phyloP scores from a whole-genome alignment of 2,888 invertebrate genomes.

The Germaria angustata region DNA sequence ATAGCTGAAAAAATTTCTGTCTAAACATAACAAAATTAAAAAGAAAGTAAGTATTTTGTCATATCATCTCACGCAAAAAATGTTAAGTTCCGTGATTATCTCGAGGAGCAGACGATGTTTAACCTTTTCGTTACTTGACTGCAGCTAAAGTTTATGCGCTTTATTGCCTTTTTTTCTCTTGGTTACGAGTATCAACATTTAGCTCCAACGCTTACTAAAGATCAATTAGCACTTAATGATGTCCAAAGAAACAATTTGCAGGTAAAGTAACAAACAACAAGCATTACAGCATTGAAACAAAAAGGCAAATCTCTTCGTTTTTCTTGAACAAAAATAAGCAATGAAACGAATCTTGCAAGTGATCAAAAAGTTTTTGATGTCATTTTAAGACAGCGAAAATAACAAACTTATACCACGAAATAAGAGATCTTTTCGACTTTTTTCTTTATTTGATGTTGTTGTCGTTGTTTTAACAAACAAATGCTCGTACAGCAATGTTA shows the following conservation, averaged over 20 bases:
- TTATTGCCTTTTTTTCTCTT: constrained; percentile 5
- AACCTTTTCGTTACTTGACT: constrained; percentile 52
- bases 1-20: constrained; percentile 2
- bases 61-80: constrained; percentile 66
- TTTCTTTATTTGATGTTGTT: constrained; percentile 1
- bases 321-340: constrained; percentile 41
- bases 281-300: neutral
- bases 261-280: constrained; percentile 43
- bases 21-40: neutral
- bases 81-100: constrained; percentile 62
- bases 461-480: constrained; percentile 27
- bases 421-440: constrained; percentile 56
- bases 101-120: constrained; percentile 61
- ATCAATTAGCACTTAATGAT: constrained; percentile 68
- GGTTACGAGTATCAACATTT: neutral
- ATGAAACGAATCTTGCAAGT: constrained; percentile 48
- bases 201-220: constrained; percentile 44
- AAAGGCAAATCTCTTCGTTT: constrained; percentile 5
- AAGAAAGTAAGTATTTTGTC: constrained; percentile 43
- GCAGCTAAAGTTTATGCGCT: constrained; percentile 9
- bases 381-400: constrained; percentile 26
- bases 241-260: constrained; percentile 63
- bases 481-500: constrained; percentile 43
- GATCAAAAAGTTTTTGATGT: constrained; percentile 57
- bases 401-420: constrained; percentile 47